These are phyloP conservation scores for Eupsittula cactorum DNA, from an alignment of 2,113 vertebrate genomes.

Conservation along the genomic window DNA sequence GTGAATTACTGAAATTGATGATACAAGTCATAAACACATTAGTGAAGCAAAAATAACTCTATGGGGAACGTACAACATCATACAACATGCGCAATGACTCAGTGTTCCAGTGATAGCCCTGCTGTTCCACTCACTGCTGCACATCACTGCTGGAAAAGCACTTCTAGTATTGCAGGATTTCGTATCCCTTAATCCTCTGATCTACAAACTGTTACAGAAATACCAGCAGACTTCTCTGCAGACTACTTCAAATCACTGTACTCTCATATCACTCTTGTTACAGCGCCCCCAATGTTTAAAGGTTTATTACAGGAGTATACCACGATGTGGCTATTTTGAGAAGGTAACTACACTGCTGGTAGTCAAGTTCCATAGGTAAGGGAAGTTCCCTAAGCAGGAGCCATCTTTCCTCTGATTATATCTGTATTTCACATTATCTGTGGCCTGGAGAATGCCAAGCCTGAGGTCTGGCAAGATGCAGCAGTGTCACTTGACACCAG, in stretches of 20 bases:
- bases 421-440: not conserved
- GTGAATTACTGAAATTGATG: not conserved
- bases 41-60: not conserved
- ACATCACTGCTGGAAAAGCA: not conserved
- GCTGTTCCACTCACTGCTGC: not conserved
- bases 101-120: not conserved
- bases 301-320: not conserved
- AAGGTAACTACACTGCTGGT: rapidly evolving
- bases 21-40: rapidly evolving
- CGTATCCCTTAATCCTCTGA: not conserved
- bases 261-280: not conserved
- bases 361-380: rapidly evolving
- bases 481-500: not conserved
- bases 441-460: not conserved
- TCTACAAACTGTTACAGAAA: not conserved
- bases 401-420: not conserved
- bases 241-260: not conserved
- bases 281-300: rapidly evolving
- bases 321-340: not conserved
- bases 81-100: rapidly evolving
- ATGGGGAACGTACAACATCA: rapidly evolving
- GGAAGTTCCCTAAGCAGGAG: not conserved
- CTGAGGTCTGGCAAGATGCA: not conserved
- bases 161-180: not conserved
- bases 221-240: not conserved